Base-by-base conservation (phyloP, 2,797 vertebrate species). In the Myotis pilosus region DNA sequence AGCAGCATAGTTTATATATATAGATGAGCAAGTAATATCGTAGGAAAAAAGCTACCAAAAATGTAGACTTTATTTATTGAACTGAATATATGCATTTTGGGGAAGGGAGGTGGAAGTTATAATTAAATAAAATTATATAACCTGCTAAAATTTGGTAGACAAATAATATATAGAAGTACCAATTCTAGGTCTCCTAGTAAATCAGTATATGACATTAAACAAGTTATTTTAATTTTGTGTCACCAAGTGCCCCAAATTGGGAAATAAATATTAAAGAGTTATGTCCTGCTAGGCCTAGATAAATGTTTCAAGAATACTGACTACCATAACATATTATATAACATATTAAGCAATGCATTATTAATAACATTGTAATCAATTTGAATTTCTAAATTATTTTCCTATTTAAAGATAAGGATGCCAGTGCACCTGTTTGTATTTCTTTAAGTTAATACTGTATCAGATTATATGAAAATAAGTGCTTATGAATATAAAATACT, bases 341-440 rank as follows among this genome's bases (percentile, higher is more conserved):
- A 71, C 91, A 66, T 1, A 0, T 33, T 72, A 76, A 91, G 20
- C 0, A 69, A 15, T 30, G 15, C 3, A 12, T 79, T 68, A 60
- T 82, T 28, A 72, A 57, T 66, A 76, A 90, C 72, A 87, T 30
- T 94, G 8, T 69, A 87, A 80, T 86, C 25, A 91, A 66, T 33
- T 57, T 53, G 3, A 74, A 89, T 25, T 86, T 86, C 89, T 74
- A 51, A 89, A 89, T 71, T 88, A 71, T 92, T 92, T 80, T 94
- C 38, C 19, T 68, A 78, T 47, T 87, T 81, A 87, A 89, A 72
- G 22, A 51, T 36, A 60, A 78, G 4, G 38, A 2, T 72, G 22
- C 20, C 44, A 85, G 16, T 7, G 36, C 1, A 64, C 5, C 20
- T 41, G 0, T 36, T 11, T 72, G 6, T 19, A 53, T 38, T 86